These are phyloP conservation scores for Pseudobourletiella spinata DNA, from an alignment of 1,140 invertebrate species.

Conservation along the genomic window DNA sequence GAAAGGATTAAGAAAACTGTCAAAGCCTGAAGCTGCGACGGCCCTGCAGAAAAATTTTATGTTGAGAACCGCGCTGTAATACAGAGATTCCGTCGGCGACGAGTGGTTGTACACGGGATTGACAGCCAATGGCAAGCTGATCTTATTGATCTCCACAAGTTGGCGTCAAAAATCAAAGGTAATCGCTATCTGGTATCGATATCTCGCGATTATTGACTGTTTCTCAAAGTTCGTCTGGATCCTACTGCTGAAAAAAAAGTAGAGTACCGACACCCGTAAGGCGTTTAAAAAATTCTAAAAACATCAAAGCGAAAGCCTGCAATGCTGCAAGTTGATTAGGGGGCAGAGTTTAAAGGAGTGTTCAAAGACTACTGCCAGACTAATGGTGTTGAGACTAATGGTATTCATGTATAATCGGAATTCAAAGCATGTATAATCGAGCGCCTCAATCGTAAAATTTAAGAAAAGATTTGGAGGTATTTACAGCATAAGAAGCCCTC, in stretches of 20 bases:
- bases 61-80: neutral
- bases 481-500: neutral
- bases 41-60: slow-evolving; percentile 2
- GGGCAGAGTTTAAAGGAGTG: neutral
- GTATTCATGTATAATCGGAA: neutral
- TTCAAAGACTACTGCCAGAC: neutral
- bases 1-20: neutral
- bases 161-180: neutral
- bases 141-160: neutral
- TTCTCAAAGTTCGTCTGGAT: slow-evolving; percentile 1
- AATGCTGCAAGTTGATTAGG: neutral
- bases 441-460: slow-evolving; percentile 11
- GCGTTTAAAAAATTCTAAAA: neutral
- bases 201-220: neutral
- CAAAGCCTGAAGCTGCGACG: neutral
- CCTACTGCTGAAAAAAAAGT: neutral
- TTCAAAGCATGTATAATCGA: slow-evolving; percentile 6
- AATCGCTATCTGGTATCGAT: neutral
- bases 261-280: neutral
- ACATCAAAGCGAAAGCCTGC: neutral
- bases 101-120: neutral
- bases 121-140: slow-evolving; percentile 10
- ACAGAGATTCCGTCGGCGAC: neutral
- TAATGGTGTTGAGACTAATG: neutral
- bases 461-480: neutral